Evolutionary conservation across 2,797 vertebrate genomes (phyloP).

Genomic region (Caiman crocodilus): DNA sequence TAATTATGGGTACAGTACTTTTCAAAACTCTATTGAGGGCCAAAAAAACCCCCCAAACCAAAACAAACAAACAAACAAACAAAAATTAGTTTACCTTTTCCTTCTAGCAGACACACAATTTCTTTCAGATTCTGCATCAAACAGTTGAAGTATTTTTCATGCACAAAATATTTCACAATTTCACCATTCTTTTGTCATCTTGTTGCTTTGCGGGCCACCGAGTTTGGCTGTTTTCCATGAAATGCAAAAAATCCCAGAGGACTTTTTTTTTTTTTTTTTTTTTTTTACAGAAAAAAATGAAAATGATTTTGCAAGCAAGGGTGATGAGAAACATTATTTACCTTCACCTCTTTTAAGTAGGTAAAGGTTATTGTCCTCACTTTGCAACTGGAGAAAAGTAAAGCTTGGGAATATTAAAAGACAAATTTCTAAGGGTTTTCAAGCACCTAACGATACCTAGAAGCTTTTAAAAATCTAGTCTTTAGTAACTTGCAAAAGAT

Average conservation of each 20-base stretch:
- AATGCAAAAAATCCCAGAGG: not conserved
- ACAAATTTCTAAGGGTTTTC: not conserved
- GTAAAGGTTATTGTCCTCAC: not conserved
- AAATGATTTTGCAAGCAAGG: not conserved
- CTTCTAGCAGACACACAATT: not conserved
- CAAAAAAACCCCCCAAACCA: not conserved
- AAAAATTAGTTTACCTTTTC: not conserved
- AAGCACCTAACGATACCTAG: rapidly evolving
- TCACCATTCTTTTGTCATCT: not conserved
- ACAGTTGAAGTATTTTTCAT: not conserved
- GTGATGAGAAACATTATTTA: not conserved
- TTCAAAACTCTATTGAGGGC: conserved; percentile 15
- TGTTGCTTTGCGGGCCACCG: not conserved
- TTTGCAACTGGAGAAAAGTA: not conserved
- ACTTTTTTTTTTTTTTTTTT: no score
- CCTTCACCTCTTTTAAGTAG: not conserved
- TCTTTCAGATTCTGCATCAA: not conserved
- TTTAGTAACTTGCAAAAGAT: not conserved
- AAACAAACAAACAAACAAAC: no score
- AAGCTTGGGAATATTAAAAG: not conserved
- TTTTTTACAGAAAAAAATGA: no score
- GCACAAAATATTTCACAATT: not conserved
- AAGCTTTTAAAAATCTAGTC: not conserved
- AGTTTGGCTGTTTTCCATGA: conserved; percentile 44
- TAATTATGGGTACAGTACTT: conserved; percentile 34